These are phyloP conservation scores for Serripes groenlandicus DNA, from an alignment of 2,888 invertebrate species.

Conservation along the genomic window DNA sequence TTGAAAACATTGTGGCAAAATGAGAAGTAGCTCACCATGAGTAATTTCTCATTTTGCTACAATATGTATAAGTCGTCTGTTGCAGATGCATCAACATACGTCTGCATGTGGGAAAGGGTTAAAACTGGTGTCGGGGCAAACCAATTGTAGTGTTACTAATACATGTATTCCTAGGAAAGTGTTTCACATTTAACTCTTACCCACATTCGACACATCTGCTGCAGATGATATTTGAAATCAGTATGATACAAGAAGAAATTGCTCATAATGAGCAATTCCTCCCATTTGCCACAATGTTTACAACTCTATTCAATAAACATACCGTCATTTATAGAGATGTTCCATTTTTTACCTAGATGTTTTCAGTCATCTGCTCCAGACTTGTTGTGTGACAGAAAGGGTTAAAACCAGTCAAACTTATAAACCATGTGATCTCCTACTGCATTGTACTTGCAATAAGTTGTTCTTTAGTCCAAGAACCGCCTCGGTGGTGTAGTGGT, in stretches of 20 bases:
- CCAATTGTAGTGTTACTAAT: too few species aligned
- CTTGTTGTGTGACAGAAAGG: neutral
- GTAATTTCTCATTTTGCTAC: neutral
- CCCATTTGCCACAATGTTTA: neutral
- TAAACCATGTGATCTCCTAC: neutral
- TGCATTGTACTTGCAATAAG: neutral
- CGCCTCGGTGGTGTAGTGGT: too few species aligned
- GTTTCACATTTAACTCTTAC: neutral
- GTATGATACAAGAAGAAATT: neutral
- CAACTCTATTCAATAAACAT: too few species aligned
- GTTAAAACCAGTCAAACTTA: neutral
- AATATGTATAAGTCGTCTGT: too few species aligned
- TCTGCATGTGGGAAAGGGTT: too few species aligned
- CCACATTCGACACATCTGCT: neutral
- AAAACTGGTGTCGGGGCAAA: too few species aligned
- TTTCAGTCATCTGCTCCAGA: neutral
- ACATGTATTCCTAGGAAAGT: too few species aligned
- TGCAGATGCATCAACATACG: too few species aligned
- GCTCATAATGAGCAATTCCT: neutral
- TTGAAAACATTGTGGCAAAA: neutral
- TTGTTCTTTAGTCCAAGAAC: too few species aligned
- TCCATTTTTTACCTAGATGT: too few species aligned
- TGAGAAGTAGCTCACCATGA: neutral
- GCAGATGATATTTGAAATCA: neutral
- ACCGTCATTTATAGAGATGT: too few species aligned